Base-by-base conservation (phyloP, 2,888 invertebrate genomes). In the Cheilosia vulpina region DNA sequence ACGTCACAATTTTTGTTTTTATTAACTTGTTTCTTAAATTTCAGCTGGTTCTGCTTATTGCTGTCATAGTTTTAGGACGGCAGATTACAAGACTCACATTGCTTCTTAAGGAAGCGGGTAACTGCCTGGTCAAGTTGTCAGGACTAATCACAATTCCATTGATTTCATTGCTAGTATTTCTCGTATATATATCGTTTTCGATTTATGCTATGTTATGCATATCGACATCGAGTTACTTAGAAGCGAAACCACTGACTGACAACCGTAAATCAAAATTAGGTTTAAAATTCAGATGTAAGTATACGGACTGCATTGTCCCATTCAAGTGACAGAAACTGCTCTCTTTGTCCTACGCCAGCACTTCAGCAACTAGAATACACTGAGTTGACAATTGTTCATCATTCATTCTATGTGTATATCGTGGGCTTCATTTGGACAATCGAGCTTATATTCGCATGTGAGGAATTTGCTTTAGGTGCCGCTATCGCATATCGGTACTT, bases 401-500 rank as follows among this genome's bases (percentile, higher is more conserved):
- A 97, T 89, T 96, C 98, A 96, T 97, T 98, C 96, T 98, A 98
- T 97, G 95, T 98, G 88, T 97, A 98, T 90, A 93, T 97, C 17
- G 94, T 98, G 66, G 98, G 97, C 52, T 93, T 98, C 24, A 94
- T 99, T 87, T 99, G 98, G 98, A 96, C 96, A 11, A 96, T 97
- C 31, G 98, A 99, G 93, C 98, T 98, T 90, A 97, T 98, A 88
- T 95, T 98, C 88, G 98, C 97, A 15, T 98, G 98, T 90, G 98
- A 98, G 91, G 97, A 97, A 91, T 97, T 98, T 95, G 96, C 98
- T 2, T 95, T 98, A 85, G 97, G 98, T 19, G 98, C 98, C 11
- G 95, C 98, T 21, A 98, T 98, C 1, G 97, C 98, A 0, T 96
- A 96, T 89, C 98, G 98, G 98, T 98, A 98, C 92, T 98, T 98